Percentiles rank a stretch among this genome's conserved stretches.
These are phyloP conservation scores for Galeopsomyia nigrocyanea DNA, from an alignment of 2,888 invertebrate genomes.

Conservation along the genomic window DNA sequence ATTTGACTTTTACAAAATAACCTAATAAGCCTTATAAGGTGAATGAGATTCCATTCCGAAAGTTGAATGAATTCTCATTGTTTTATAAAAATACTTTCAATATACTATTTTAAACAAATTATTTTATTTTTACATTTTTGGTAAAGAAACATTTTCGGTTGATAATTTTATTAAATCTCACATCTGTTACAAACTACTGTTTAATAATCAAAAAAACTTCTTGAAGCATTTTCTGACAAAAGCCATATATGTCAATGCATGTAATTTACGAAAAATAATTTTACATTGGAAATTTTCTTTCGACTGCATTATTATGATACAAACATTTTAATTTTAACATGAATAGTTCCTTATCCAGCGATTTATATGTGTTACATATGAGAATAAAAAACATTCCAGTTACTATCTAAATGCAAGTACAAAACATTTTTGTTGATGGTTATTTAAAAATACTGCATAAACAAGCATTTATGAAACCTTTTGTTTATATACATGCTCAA, in stretches of 20 bases:
- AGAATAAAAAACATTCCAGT: constrained; percentile 29
- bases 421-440: constrained; percentile 27
- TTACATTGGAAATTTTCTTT: background rate
- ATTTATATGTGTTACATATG: background rate
- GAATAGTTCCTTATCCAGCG: too few relatives aligned
- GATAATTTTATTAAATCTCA: too few relatives aligned
- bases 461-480: background rate
- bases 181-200: too few relatives aligned
- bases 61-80: background rate
- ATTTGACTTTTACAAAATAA: too few relatives aligned
- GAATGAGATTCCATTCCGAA: constrained; percentile 4
- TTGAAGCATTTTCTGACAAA: too few relatives aligned
- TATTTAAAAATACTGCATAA: constrained; percentile 8
- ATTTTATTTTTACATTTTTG: too few relatives aligned
- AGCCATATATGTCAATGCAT: background rate
- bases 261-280: constrained; percentile 1
- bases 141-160: background rate
- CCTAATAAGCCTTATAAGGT: too few relatives aligned
- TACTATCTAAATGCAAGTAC: constrained; percentile 19
- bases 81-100: too few relatives aligned
- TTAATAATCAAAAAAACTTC: too few relatives aligned
- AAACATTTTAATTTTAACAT: background rate
- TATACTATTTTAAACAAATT: too few relatives aligned
- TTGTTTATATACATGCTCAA: background rate
- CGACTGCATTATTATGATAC: background rate